Base-by-base conservation (phyloP, 2,113 vertebrate species). In the Verasper variegatus region DNA sequence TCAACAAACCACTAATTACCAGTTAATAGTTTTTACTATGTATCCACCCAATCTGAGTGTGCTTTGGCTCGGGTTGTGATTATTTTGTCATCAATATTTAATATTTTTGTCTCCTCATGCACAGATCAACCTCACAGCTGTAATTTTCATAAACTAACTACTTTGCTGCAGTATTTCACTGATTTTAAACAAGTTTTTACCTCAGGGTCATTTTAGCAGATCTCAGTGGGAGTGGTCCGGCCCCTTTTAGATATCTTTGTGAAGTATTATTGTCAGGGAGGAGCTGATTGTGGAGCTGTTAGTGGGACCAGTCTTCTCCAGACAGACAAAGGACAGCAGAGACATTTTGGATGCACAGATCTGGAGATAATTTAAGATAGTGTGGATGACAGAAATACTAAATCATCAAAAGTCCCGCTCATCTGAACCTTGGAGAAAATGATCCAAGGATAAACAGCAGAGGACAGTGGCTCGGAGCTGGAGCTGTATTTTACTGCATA, bases 401-500 rank as follows among this genome's bases (percentile, higher is more conserved):
- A 3, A 42, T 12, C 40, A 42, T 42, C 12, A 3, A 13, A 47
- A 61, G 62, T 61, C 51, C 14, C 15, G 1, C 21, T 31, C 24
- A 21, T 8, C 40, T 78, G 83, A 52, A 92, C 89, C 21, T 94
- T 93, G 49, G 94, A 92, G 82, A 20, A 42, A 8, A 95, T 93
- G 95, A 96, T 94, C 52, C 94, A 94, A 95, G 88, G 84, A 71
- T 96, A 93, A 91, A 93, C 92, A 54, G 90, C 95, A 76, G 95
- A 96, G 54, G 92, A 95, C 24, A 78, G 94, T 92, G 12, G 95
- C 92, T 95, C 95, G 18, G 96, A 96, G 90, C 88, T 95, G 65
- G 96, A 97, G 74, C 94, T 95, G 67, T 97, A 94, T 92, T 96
- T 95, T 88, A 97, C 95, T 5, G 95, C 95, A 15, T 93, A 88